Conservation (phyloP, 1,140 invertebrate species). For the Linepithema humile region DNA sequence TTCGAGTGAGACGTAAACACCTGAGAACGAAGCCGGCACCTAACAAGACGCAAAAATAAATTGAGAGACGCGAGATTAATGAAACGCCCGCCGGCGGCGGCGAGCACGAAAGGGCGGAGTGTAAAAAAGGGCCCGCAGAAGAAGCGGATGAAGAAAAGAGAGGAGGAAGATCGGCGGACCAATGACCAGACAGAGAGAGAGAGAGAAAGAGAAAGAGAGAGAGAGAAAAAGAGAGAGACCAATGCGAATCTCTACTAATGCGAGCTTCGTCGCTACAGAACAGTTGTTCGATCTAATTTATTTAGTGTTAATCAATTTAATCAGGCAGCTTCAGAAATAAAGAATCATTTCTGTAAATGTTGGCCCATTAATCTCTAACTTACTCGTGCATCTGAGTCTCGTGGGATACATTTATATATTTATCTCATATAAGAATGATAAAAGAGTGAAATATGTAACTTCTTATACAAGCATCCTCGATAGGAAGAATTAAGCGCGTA, state of each 20-base stretch:
- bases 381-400: not conserved
- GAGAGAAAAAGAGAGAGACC: slow-evolving; percentile 33
- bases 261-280: slow-evolving; percentile 2
- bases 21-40: slow-evolving; percentile 71
- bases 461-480: not conserved
- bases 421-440: not conserved
- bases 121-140: slow-evolving; percentile 74
- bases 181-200: slow-evolving; percentile 20
- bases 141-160: slow-evolving; percentile 59
- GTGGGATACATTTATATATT: slow-evolving; percentile 1
- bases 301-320: slow-evolving; percentile 81
- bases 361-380: slow-evolving; percentile 20
- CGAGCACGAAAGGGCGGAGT: slow-evolving; percentile 77
- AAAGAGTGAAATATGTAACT: not conserved
- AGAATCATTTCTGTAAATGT: slow-evolving; percentile 17
- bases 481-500: not conserved
- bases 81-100: slow-evolving; percentile 81
- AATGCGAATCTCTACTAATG: slow-evolving; percentile 36
- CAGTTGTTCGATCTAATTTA: slow-evolving; percentile 78
- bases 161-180: slow-evolving; percentile 25
- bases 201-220: slow-evolving; percentile 31
- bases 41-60: slow-evolving; percentile 84
- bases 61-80: slow-evolving; percentile 84
- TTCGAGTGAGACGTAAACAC: slow-evolving; percentile 79
- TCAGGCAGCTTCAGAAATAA: slow-evolving; percentile 41